Conservation (phyloP, 2,888 invertebrate genomes). For the Carpatolechia fugitivella region DNA sequence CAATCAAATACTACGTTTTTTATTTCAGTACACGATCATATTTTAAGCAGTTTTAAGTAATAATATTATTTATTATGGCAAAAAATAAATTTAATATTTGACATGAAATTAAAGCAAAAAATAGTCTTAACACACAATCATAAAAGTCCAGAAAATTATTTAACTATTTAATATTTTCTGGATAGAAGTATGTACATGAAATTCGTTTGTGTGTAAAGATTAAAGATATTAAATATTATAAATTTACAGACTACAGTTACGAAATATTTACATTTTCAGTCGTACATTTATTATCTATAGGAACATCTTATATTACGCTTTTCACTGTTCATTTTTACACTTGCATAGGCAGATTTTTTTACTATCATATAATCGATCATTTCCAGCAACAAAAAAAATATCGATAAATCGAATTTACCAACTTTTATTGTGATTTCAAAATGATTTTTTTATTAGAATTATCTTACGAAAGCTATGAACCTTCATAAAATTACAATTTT, state of each 20-base stretch:
- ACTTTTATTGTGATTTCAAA: too few relatives aligned
- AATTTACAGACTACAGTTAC: slow-evolving; percentile 24
- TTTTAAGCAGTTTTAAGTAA: too few relatives aligned
- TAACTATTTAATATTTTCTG: too few relatives aligned
- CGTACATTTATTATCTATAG: slow-evolving; percentile 37
- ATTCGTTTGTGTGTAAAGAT: slow-evolving; percentile 6
- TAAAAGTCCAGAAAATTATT: too few relatives aligned
- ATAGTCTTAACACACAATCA: not conserved
- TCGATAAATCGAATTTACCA: too few relatives aligned
- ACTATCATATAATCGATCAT: too few relatives aligned
- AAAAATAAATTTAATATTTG: slow-evolving; percentile 1
- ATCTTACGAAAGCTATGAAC: too few relatives aligned
- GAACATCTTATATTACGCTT: slow-evolving; percentile 54
- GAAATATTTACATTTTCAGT: slow-evolving; percentile 43
- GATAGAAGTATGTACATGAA: not conserved
- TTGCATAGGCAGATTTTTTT: too few relatives aligned
- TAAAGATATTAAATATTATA: slow-evolving; percentile 21
- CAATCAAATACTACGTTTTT: not conserved
- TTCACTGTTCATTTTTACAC: not conserved
- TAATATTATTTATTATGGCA: not conserved
- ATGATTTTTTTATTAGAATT: too few relatives aligned
- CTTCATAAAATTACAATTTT: too few relatives aligned
- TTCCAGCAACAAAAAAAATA: too few relatives aligned
- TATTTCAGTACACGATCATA: not conserved
- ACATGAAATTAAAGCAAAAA: slow-evolving; percentile 12